A percentile compares a stretch with the other conserved stretches of the same genome.
Conservation (phyloP, 2,113 vertebrate genomes). For the Engraulis encrasicolus region DNA sequence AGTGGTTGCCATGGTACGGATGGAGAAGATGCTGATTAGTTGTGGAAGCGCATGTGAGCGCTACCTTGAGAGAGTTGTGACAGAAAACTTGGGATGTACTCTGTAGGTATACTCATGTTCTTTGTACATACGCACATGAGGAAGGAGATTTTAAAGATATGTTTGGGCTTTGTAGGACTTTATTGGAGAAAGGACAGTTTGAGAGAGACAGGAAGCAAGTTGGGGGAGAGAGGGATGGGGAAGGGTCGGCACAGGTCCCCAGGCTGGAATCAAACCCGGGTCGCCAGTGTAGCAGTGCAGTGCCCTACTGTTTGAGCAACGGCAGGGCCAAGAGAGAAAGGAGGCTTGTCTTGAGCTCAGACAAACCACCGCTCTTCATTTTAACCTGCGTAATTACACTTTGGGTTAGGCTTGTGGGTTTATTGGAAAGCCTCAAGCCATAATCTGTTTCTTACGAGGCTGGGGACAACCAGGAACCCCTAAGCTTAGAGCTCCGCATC, state of each 20-base stretch:
- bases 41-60: not conserved
- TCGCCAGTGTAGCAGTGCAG: too few relatives aligned
- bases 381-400: conserved; percentile 15
- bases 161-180: too few relatives aligned
- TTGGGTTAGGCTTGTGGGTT: not conserved
- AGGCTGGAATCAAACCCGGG: too few relatives aligned
- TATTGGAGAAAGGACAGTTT: too few relatives aligned
- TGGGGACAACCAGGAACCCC: not conserved
- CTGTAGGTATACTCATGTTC: conserved; percentile 24
- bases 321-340: conserved; percentile 25
- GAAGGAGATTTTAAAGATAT: too few relatives aligned
- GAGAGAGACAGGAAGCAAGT: too few relatives aligned
- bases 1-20: conserved; percentile 38
- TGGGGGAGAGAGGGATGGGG: too few relatives aligned
- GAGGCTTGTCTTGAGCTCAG: not conserved
- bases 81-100: conserved; percentile 28
- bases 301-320: too few relatives aligned
- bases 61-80: conserved; percentile 11
- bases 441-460: conserved; percentile 26
- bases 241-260: too few relatives aligned
- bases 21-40: conserved; percentile 24
- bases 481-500: not conserved
- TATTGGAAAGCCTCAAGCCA: conserved; percentile 12
- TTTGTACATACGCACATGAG: too few relatives aligned
- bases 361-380: conserved; percentile 19